phyloP scores from a whole-genome alignment of 2,797 vertebrate species.

The Diplodus sargus region DNA sequence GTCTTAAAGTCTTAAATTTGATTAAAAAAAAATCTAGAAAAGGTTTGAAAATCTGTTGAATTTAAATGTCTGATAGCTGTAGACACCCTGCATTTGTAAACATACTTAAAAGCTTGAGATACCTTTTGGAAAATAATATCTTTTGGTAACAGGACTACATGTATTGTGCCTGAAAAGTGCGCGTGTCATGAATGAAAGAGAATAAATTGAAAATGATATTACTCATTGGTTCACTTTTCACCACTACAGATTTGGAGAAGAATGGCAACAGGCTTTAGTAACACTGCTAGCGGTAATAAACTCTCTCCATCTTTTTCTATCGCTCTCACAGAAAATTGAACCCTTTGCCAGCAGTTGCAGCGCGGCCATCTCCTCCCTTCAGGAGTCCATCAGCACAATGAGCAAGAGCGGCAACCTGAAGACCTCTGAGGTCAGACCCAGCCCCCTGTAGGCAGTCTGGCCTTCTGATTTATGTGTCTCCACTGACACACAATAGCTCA shows the following conservation, averaged over 20 bases:
- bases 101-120: background rate
- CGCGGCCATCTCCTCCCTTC: constrained; percentile 84
- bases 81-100: background rate
- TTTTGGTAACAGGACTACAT: background rate
- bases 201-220: background rate
- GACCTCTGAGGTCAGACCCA: constrained; percentile 82
- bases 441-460: constrained; percentile 38
- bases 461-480: constrained; percentile 58
- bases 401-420: constrained; percentile 76
- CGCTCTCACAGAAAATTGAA: constrained; percentile 86
- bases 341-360: constrained; percentile 86
- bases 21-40: no score
- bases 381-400: constrained; percentile 83
- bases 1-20: no score
- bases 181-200: no score
- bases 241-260: background rate
- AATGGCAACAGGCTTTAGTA: background rate
- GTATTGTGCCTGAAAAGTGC: no score
- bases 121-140: background rate
- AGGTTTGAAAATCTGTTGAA: no score
- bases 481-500: constrained; percentile 42
- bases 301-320: background rate
- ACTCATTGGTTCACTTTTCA: constrained; percentile 1
- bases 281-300: background rate
- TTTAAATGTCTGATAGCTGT: no score